A percentile compares a stretch with the other conserved stretches of the same genome.
phyloP scores from a whole-genome alignment of 2,888 invertebrate species.

The Scelioninae gen. 1 region DNA sequence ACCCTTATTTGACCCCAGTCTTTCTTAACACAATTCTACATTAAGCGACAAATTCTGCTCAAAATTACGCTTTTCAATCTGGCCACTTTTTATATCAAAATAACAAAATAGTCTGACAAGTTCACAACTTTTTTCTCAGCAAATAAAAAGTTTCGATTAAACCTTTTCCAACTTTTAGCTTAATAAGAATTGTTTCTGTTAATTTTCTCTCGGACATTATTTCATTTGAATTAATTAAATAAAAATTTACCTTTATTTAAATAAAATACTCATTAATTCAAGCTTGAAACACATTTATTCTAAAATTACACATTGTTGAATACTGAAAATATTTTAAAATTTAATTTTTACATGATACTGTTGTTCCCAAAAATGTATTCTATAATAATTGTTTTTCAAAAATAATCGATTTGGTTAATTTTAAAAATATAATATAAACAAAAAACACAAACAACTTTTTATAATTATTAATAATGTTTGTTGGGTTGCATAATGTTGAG shows the following conservation, averaged over 20 bases:
- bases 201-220: neutral
- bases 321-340: too few relatives aligned
- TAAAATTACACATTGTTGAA: too few relatives aligned
- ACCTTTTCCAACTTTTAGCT: neutral
- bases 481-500: neutral
- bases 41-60: slow-evolving; percentile 31
- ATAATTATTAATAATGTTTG: neutral
- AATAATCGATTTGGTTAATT: too few relatives aligned
- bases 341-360: too few relatives aligned
- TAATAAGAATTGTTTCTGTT: neutral
- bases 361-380: too few relatives aligned
- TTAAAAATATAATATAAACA: slow-evolving; percentile 4
- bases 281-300: too few relatives aligned
- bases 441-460: too few relatives aligned
- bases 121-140: neutral
- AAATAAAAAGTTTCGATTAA: neutral
- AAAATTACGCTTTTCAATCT: slow-evolving; percentile 7
- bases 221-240: too few relatives aligned
- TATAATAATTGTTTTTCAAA: too few relatives aligned
- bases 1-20: slow-evolving; percentile 40
- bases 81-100: slow-evolving; percentile 12
- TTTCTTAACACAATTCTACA: slow-evolving; percentile 35
- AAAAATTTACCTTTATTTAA: neutral
- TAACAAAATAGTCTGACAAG: slow-evolving; percentile 25
- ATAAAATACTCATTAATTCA: too few relatives aligned